These are phyloP conservation scores for Halisarca cf. caerulea DNA, from an alignment of 37 sponge, comb jelly and placozoan species.

Conservation along the genomic window DNA sequence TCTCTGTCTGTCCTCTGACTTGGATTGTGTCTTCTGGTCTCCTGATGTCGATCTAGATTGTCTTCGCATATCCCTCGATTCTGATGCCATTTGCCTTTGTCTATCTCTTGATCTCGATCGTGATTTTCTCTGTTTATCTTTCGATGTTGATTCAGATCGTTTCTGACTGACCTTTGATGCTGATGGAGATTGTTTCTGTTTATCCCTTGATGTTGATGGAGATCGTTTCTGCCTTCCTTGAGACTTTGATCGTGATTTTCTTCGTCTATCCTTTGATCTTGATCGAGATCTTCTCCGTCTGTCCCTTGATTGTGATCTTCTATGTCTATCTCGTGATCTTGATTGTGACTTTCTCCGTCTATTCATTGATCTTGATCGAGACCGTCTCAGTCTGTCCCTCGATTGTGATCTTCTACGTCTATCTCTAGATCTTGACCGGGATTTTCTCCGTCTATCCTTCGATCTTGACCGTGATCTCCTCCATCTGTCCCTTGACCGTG, in stretches of 20 bases:
- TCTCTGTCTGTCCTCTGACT: background rate
- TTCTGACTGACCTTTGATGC: background rate
- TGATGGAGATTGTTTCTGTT: background rate
- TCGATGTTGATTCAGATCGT: background rate
- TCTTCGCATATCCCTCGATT: too few relatives aligned
- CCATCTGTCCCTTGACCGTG: constrained; percentile 3
- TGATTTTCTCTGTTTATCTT: background rate
- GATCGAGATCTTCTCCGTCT: constrained; percentile 4
- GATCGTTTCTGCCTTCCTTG: background rate
- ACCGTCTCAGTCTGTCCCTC: background rate
- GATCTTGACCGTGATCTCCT: background rate
- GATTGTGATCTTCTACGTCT: background rate
- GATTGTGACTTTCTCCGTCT: background rate
- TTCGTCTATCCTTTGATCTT: background rate
- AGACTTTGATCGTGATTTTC: background rate
- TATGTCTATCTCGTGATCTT: background rate
- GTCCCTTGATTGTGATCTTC: background rate
- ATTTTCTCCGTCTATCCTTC: background rate
- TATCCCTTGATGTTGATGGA: background rate
- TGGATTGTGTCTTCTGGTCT: background rate
- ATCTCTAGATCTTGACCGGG: background rate
- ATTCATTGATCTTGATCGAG: constrained; percentile 3
- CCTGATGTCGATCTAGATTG: background rate
- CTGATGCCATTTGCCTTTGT: background rate
- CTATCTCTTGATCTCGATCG: background rate